Conservation (phyloP, 2,797 vertebrate species). For the Ambastaia sidthimunki region DNA sequence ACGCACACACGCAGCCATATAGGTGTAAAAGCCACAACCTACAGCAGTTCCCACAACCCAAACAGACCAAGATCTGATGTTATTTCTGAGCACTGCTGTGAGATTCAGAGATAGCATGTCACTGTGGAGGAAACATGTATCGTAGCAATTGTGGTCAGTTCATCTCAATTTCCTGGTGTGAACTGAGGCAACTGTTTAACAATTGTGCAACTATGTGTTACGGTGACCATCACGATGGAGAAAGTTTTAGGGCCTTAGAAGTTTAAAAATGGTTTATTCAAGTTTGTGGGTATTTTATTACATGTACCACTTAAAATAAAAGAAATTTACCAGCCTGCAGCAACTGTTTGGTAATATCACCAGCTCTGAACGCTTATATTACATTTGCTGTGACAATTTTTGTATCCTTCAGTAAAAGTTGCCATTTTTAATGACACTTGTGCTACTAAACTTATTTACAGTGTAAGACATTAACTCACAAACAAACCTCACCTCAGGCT, state of each 20-base stretch:
- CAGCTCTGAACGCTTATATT: background rate
- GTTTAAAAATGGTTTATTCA: background rate
- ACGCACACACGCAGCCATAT: background rate
- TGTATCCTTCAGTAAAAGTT: background rate
- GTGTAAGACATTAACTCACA: background rate
- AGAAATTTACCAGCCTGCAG: background rate
- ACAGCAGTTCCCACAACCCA: background rate
- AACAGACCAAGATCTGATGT: too few relatives aligned
- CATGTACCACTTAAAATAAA: background rate
- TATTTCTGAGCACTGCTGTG: too few relatives aligned
- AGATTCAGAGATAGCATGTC: too few relatives aligned
- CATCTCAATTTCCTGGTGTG: background rate
- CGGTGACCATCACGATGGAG: background rate
- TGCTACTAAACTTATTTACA: background rate
- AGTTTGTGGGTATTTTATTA: background rate
- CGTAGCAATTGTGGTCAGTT: too few relatives aligned
- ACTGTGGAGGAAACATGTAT: too few relatives aligned
- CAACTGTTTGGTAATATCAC: background rate
- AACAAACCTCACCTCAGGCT: too few relatives aligned
- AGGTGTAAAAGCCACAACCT: background rate
- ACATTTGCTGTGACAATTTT: background rate
- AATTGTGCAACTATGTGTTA: background rate
- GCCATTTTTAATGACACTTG: too few relatives aligned
- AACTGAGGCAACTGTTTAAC: background rate
- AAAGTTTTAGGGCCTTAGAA: background rate